Evolutionary conservation across 2,113 vertebrate genomes (phyloP).

Genomic region (Stegostoma tigrinum): DNA sequence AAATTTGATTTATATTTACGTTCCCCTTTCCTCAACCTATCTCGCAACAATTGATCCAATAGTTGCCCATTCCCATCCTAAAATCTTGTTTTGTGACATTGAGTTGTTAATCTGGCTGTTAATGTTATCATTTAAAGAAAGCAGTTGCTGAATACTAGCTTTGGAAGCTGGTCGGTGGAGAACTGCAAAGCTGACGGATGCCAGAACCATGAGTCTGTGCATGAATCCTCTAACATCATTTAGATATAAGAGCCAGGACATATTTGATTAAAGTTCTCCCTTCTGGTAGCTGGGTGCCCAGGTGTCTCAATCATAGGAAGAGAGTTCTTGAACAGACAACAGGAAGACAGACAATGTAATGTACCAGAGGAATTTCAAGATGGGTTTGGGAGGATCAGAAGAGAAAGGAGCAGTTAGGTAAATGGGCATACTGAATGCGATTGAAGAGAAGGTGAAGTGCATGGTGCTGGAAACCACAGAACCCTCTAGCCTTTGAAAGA

Average conservation of each 20-base stretch:
- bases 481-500: not conserved
- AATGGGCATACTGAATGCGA: not conserved
- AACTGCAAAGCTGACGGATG: not conserved
- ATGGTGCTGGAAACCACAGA: not conserved
- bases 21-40: not conserved
- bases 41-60: not conserved
- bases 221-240: not conserved
- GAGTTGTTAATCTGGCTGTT: not conserved
- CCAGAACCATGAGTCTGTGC: not conserved
- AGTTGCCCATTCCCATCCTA: not conserved
- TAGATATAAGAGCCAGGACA: not conserved
- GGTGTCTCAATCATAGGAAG: not conserved
- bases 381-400: not conserved
- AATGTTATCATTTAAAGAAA: not conserved
- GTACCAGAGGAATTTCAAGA: not conserved
- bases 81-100: not conserved
- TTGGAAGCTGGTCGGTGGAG: not conserved
- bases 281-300: not conserved
- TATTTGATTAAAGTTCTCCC: not conserved
- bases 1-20: not conserved
- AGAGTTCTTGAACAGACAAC: not conserved
- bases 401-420: not conserved
- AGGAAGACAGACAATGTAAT: not conserved
- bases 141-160: not conserved
- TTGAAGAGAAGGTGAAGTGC: not conserved